phyloP scores from a whole-genome alignment of 2,888 invertebrate genomes.

The Sesamia inferens region DNA sequence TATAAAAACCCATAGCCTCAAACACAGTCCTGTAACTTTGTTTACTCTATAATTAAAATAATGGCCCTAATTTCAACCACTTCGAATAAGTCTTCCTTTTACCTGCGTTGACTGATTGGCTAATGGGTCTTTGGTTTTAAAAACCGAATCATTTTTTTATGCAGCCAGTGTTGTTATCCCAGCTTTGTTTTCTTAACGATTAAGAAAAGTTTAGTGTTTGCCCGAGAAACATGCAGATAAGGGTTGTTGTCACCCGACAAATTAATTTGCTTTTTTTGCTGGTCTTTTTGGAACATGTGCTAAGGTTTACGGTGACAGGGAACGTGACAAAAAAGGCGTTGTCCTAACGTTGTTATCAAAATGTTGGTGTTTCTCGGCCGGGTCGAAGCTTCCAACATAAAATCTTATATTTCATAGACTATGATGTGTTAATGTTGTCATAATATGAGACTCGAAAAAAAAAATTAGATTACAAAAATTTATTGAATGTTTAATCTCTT shows the following conservation, averaged over 20 bases:
- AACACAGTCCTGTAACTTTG: conserved; percentile 75
- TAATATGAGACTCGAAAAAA: background rate
- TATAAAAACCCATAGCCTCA: conserved; percentile 61
- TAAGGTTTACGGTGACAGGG: conserved; percentile 39
- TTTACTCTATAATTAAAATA: conserved; percentile 88
- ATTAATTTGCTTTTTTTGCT: conserved; percentile 69
- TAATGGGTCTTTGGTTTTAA: conserved; percentile 75
- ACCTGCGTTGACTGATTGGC: conserved; percentile 84
- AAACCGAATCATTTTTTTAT: conserved; percentile 59
- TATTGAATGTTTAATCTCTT: background rate
- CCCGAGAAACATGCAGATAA: conserved; percentile 75
- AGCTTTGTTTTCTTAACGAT: conserved; percentile 80
- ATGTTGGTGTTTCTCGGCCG: conserved; percentile 12
- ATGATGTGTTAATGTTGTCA: background rate
- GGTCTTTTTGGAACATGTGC: conserved; percentile 43
- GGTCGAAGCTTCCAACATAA: background rate
- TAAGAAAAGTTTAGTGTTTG: conserved; percentile 80
- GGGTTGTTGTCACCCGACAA: conserved; percentile 69
- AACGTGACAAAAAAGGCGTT: conserved; percentile 46
- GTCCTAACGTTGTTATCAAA: conserved; percentile 30
- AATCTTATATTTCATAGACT: background rate
- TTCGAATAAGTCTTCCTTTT: conserved; percentile 79
- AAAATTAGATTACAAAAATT: background rate
- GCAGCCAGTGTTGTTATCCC: conserved; percentile 58
- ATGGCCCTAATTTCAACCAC: conserved; percentile 82